A percentile compares a stretch with the other conserved stretches of the same genome.
Conservation (phyloP, 2,888 invertebrate species). For the Acronicta alni region DNA sequence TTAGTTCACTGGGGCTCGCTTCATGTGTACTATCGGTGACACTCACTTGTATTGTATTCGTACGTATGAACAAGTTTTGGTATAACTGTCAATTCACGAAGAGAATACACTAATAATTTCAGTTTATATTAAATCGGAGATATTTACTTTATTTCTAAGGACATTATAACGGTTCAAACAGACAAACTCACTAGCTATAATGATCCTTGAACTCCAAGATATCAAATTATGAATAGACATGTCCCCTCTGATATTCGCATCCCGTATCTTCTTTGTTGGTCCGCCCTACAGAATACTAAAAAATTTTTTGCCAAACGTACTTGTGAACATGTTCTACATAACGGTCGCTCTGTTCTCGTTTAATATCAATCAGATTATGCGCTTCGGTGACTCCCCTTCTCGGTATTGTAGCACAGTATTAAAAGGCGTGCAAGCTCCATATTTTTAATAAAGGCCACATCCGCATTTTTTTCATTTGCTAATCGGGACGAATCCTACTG, state of each 20-base stretch:
- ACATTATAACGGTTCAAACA: too few relatives aligned
- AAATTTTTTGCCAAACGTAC: slow-evolving; percentile 8
- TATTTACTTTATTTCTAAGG: too few relatives aligned
- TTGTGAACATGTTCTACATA: not conserved
- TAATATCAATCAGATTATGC: not conserved
- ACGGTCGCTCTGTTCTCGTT: not conserved
- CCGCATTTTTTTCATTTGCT: not conserved
- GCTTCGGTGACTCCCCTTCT: not conserved
- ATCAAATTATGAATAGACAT: slow-evolving; percentile 2
- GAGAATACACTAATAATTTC: too few relatives aligned
- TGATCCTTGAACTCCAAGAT: not conserved
- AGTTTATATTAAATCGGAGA: too few relatives aligned
- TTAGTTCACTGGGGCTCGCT: slow-evolving; percentile 40
- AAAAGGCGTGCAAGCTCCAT: too few relatives aligned
- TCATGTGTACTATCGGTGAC: slow-evolving; percentile 4
- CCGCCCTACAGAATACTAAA: not conserved
- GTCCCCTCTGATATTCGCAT: not conserved
- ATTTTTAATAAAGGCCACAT: not conserved
- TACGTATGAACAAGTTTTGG: too few relatives aligned
- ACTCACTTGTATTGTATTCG: too few relatives aligned
- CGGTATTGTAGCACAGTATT: not conserved
- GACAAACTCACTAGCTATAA: too few relatives aligned
- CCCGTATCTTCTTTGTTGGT: not conserved
- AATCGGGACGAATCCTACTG: too few relatives aligned
- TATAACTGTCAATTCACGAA: too few relatives aligned